A percentile compares a stretch with the other conserved stretches of the same genome.
Evolutionary conservation across 1,140 invertebrate genomes (phyloP).

Genomic region (Ostrea denselamellosa): DNA sequence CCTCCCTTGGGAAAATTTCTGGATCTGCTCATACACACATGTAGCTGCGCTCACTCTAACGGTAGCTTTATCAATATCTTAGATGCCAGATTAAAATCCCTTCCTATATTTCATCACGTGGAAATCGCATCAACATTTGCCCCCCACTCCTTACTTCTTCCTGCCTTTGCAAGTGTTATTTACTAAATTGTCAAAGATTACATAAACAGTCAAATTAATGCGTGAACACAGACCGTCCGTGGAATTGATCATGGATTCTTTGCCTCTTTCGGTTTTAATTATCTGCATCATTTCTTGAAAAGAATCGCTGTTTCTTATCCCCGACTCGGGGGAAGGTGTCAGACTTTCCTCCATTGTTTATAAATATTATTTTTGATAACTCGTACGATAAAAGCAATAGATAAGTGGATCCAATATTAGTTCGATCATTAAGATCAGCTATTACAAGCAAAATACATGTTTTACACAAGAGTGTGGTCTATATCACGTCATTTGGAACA

Average conservation of each 20-base stretch:
- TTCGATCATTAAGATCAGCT: not conserved
- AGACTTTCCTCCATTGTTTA: conserved; percentile 35
- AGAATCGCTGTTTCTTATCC: conserved; percentile 14
- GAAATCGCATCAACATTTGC: too few species aligned
- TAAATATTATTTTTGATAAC: not conserved
- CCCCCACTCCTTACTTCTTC: too few species aligned
- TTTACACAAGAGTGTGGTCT: too few species aligned
- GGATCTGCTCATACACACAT: not conserved
- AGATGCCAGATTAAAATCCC: too few species aligned
- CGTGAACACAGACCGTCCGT: not conserved
- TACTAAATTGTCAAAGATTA: too few species aligned
- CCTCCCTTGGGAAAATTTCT: not conserved
- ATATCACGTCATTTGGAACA: too few species aligned
- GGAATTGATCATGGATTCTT: not conserved
- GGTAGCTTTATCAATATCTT: not conserved
- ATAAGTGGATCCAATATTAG: not conserved
- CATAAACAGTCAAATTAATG: too few species aligned
- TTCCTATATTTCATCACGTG: too few species aligned
- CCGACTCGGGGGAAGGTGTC: conserved; percentile 17
- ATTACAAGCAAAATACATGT: too few species aligned
- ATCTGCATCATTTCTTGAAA: conserved; percentile 5
- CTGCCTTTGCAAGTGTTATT: too few species aligned
- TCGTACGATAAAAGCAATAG: not conserved
- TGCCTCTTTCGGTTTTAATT: conserved; percentile 2
- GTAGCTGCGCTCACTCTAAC: not conserved